A percentile compares a stretch with the other conserved stretches of the same genome.
These are phyloP conservation scores for Uloborus diversus DNA, from an alignment of 1,140 invertebrate species.

Conservation along the genomic window DNA sequence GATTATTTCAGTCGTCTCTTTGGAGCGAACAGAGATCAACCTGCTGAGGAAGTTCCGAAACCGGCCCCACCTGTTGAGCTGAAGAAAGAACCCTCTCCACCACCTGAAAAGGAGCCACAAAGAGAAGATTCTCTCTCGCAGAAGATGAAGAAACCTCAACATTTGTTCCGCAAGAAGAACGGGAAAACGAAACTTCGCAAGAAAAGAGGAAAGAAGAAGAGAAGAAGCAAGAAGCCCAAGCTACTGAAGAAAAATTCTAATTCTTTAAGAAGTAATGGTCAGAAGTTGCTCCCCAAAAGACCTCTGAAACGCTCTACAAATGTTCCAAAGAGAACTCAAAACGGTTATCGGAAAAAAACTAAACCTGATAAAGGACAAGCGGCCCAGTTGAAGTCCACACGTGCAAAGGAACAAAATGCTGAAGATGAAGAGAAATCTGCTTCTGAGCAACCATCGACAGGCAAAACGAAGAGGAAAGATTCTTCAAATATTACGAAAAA, in stretches of 20 bases:
- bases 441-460: too few species aligned
- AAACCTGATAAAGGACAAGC: constrained; percentile 2
- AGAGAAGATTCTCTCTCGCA: too few species aligned
- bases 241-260: too few species aligned
- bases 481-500: too few species aligned
- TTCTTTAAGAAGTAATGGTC: too few species aligned
- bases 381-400: background rate
- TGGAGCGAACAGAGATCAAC: background rate
- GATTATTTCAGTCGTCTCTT: constrained; percentile 29
- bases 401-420: background rate
- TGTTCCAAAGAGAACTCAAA: too few species aligned
- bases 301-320: too few species aligned
- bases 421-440: too few species aligned
- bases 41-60: constrained; percentile 14
- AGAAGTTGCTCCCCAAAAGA: too few species aligned
- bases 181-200: background rate
- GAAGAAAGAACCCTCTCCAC: background rate
- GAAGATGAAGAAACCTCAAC: background rate
- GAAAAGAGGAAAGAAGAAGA: constrained; percentile 13
- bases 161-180: background rate
- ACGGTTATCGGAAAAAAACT: background rate
- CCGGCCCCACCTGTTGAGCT: background rate
- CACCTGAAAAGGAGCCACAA: background rate
- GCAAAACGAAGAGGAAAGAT: too few species aligned
- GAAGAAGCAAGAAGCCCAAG: background rate